phyloP scores from a whole-genome alignment of 2,888 invertebrate species.

The Entomobrya proxima region DNA sequence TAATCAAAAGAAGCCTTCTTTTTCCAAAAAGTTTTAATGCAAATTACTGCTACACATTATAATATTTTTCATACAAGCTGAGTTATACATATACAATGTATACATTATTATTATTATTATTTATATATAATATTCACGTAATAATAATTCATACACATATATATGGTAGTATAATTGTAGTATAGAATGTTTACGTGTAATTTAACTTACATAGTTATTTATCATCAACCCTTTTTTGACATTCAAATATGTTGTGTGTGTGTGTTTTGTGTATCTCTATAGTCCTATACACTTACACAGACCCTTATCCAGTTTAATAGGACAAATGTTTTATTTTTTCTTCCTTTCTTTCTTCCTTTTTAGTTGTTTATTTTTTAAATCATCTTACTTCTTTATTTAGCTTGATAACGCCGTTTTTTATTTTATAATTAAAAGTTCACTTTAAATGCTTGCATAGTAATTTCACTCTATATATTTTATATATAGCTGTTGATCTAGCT shows the following conservation, averaged over 20 bases:
- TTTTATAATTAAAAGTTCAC: too few species aligned
- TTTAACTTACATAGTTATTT: neutral
- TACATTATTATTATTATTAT: constrained; percentile 26
- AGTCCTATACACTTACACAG: neutral
- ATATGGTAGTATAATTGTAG: too few species aligned
- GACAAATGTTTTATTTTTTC: neutral
- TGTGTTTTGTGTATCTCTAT: neutral
- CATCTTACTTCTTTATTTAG: too few species aligned
- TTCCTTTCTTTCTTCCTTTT: too few species aligned
- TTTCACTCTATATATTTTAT: too few species aligned
- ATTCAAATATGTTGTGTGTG: neutral
- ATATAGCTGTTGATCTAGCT: too few species aligned
- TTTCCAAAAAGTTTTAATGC: constrained; percentile 67
- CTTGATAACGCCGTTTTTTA: too few species aligned
- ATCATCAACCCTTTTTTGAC: constrained; percentile 32
- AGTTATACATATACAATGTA: constrained; percentile 35
- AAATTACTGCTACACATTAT: constrained; percentile 63
- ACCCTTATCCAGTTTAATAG: neutral
- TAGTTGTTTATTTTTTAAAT: too few species aligned
- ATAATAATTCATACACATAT: too few species aligned
- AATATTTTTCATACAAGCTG: constrained; percentile 59
- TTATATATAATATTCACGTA: neutral
- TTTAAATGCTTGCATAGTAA: too few species aligned
- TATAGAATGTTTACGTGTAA: too few species aligned
- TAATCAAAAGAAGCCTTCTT: constrained; percentile 64